Percentiles rank a stretch among this genome's conserved stretches.
These are phyloP conservation scores for Amblyjoppa fuscipennis DNA, from an alignment of 2,888 invertebrate genomes.

Conservation along the genomic window DNA sequence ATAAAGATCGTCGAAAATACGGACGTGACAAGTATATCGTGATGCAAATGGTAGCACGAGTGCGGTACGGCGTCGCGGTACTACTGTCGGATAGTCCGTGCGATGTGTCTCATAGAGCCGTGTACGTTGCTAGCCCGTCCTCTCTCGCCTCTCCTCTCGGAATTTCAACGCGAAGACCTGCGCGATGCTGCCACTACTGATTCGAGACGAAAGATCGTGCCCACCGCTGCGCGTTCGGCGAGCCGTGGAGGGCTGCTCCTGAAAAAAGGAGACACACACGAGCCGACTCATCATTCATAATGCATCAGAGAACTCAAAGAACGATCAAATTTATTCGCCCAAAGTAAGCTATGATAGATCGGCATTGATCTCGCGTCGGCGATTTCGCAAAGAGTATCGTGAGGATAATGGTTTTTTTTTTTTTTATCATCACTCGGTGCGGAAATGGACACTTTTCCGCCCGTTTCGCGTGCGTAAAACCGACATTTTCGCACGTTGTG, in stretches of 20 bases:
- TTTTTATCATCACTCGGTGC: no score
- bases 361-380: not conserved
- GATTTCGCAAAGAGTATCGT: no score
- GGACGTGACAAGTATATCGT: not conserved
- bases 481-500: no score
- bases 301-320: not conserved
- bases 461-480: no score
- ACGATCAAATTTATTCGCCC: not conserved
- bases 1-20: not conserved
- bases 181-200: not conserved
- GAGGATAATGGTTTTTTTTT: not conserved
- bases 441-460: no score
- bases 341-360: not conserved
- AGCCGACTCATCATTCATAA: not conserved
- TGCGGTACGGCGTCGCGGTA: constrained; percentile 60
- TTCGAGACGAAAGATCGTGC: not conserved
- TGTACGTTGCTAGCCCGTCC: constrained; percentile 1
- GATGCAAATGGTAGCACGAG: not conserved
- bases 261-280: not conserved
- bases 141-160: not conserved
- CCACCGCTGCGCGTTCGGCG: not conserved
- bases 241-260: not conserved
- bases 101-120: constrained; percentile 33
- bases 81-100: constrained; percentile 63
- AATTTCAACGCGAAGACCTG: constrained; percentile 11